Evolutionary conservation across 2,113 vertebrate genomes (phyloP), one percentile per base, ranked within the genome.

Genomic region (Hydrochoerus hydrochaeris): DNA sequence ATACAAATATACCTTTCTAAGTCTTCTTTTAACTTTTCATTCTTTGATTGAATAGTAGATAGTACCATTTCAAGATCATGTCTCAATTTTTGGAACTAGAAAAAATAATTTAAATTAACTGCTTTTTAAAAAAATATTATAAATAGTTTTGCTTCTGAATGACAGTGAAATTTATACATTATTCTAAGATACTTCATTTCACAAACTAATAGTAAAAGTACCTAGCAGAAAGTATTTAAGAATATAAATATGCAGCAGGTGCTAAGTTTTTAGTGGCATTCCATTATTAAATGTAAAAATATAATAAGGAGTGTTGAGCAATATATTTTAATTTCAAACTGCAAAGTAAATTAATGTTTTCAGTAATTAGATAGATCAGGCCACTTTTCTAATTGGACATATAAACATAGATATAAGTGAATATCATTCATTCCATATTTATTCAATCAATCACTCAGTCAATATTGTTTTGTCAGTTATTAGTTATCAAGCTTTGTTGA

Each of bases 11-110:
- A 99, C 99, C 98, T 98, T 97, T 95, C 73, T 75, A 99, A 94
- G 24, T 98, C 97, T 97, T 98, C 95, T 3, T 98, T 97, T 95
- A 99, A 81, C n/a, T 96, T 78, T 94, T 97, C 91, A 95, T 98
- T 98, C 96, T 98, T 98, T 89, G 35, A 90, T 10, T 60, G 63
- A 96, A 98, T 5, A 96, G 67, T 10, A 88, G 86, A 96, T 57
- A 98, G 94, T 24, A 98, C 0, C 85, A 92, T 96, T 98, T 98
- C 97, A 97, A 99, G 98, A 54, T 98, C 97, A 71, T 75, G 88
- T 69, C 95, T 95, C 90, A 98, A 63, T 88, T 97, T 98, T 97
- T 97, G 83, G 95, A 99, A 98, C 99, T 99, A 94, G 8, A 98
- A 98, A 84, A 95, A 96, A 97, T 95, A 96, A 93, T 96, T 86